Base-by-base conservation (phyloP, 2,888 invertebrate species). In the Trachelus tabidus region DNA sequence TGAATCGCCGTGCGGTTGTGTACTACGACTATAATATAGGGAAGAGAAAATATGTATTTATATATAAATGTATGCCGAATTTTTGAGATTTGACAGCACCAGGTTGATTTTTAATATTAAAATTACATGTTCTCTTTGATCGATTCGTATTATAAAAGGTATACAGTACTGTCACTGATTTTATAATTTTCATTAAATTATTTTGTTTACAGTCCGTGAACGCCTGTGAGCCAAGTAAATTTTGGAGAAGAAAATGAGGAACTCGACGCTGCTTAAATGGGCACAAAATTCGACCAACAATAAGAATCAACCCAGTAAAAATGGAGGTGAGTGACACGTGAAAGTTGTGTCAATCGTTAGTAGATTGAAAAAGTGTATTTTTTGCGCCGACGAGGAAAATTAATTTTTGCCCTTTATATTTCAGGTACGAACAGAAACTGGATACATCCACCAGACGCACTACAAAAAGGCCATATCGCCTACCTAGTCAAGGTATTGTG, bases 401-500 rank as follows among this genome's bases (percentile, higher is more conserved):
- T 56, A 56, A 23, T 12, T 9, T 34, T 12, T 9, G 31, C 0
- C 71, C 9, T 82, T 86, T 83, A 77, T 84, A 80, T 91, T 88
- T 73, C 84, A 92, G 92, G 92, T 78, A 88, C 90, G 78, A 93
- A 93, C 87, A 92, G 94, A 87, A 96, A 96, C 92, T 98, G 98
- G 98, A 95, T 98, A 83, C 98, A 99, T 92, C 96, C 98, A 78
- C 97, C 98, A 74, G 99, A 98, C 91, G 95, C 97, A 34, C 94
- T 99, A 77, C 95, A 97, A 88, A 97, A 96, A 91, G 99, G 99
- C 75, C 98, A 98, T 90, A 98, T 99, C 87, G 98, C 98, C 77
- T 99, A 99, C 94, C 95, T 98, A 92, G 99, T 99, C 91, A 98
- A 99, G 96, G 97, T 97, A 92, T 90, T 23, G 56, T 40, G 40